Conservation (phyloP, 2,113 vertebrate species). For the Ivindomyrus marchei region DNA sequence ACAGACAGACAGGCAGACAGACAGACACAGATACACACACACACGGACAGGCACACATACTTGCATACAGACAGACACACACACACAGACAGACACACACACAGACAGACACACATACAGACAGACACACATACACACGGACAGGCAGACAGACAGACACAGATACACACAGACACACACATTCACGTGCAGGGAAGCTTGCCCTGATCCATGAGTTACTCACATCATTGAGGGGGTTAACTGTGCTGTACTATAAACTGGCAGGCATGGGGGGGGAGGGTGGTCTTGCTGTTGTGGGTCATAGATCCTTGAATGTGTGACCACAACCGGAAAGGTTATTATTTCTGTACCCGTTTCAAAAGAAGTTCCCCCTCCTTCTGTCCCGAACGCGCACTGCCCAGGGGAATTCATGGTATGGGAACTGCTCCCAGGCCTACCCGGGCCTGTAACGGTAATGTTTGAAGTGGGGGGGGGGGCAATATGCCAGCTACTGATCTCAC, state of each 20-base stretch:
- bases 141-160: neutral
- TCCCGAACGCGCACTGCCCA: neutral
- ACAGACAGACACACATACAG: neutral
- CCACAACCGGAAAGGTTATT: neutral
- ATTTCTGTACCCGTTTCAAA: slow-evolving; percentile 11
- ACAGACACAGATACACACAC: no score
- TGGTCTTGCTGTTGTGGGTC: slow-evolving; percentile 18
- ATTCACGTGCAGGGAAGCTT: neutral
- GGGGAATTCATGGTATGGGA: slow-evolving; percentile 27
- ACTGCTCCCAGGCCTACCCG: slow-evolving; percentile 20
- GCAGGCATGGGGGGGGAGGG: neutral
- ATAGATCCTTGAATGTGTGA: neutral
- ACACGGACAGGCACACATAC: neutral
- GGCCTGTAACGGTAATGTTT: neutral
- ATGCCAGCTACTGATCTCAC: neutral
- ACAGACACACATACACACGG: neutral
- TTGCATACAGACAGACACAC: neutral
- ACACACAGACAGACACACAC: neutral
- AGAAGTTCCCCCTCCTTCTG: neutral
- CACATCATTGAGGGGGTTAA: neutral
- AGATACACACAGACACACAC: neutral
- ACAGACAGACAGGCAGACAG: neutral
- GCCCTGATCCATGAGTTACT: neutral
- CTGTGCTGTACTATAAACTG: slow-evolving; percentile 7
- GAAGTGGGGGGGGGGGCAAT: neutral